Evolutionary conservation across 2,888 invertebrate species (phyloP).

Genomic region (Ashinkailepas kermadecensis): DNA sequence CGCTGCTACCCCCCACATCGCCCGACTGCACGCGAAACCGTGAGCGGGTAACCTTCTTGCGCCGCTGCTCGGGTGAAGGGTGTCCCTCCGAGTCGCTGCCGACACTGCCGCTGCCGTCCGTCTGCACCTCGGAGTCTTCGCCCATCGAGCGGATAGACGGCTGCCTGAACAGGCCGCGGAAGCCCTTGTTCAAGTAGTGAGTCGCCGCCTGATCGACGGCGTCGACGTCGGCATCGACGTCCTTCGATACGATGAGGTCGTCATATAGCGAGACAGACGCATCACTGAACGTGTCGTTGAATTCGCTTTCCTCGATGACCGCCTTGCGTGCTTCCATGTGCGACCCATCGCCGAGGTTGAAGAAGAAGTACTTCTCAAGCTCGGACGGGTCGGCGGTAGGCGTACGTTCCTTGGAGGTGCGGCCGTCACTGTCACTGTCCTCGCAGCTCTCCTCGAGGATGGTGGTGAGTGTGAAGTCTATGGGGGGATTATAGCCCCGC

Average conservation of each 20-base stretch:
- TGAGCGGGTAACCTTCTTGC: slow-evolving; percentile 47
- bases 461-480: slow-evolving; percentile 84
- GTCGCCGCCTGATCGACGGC: not conserved
- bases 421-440: slow-evolving; percentile 55
- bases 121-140: slow-evolving; percentile 34
- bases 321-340: slow-evolving; percentile 33
- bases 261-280: slow-evolving; percentile 52
- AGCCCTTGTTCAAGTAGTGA: slow-evolving; percentile 50
- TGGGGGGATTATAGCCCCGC: slow-evolving; percentile 61
- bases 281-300: slow-evolving; percentile 48
- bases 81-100: slow-evolving; percentile 84
- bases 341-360: slow-evolving; percentile 55
- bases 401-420: slow-evolving; percentile 32
- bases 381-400: slow-evolving; percentile 55
- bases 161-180: slow-evolving; percentile 34
- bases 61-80: slow-evolving; percentile 76
- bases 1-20: slow-evolving; percentile 8
- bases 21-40: slow-evolving; percentile 30
- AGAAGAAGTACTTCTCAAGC: slow-evolving; percentile 84
- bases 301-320: slow-evolving; percentile 40
- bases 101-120: slow-evolving; percentile 65
- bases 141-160: slow-evolving; percentile 33
- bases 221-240: not conserved
- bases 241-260: not conserved
- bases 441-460: slow-evolving; percentile 92